These are phyloP conservation scores for Brachyptera risi DNA, from an alignment of 2,888 invertebrate species.

Conservation along the genomic window DNA sequence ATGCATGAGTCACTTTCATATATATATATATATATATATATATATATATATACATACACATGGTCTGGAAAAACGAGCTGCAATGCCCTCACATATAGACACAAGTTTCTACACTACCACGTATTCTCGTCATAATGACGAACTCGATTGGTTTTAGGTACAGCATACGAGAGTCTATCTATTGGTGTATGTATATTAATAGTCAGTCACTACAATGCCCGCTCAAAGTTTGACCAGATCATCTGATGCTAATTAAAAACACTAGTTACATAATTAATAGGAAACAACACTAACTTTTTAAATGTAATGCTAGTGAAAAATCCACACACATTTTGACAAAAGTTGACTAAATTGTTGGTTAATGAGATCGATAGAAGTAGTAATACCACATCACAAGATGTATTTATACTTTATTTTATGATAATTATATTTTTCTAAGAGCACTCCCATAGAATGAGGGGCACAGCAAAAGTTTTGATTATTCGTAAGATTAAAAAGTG, in stretches of 20 bases:
- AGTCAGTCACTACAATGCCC: constrained; percentile 19
- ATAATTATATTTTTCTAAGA: background rate
- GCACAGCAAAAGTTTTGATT: too few species aligned
- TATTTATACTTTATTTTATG: background rate
- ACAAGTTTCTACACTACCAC: too few species aligned
- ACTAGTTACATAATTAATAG: constrained; percentile 26
- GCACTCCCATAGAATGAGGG: background rate
- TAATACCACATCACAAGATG: constrained; percentile 20
- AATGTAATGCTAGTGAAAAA: constrained; percentile 23
- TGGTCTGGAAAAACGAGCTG: too few species aligned
- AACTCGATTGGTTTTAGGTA: too few species aligned
- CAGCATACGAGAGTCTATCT: background rate
- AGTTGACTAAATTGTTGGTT: constrained; percentile 30
- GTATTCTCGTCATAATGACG: too few species aligned
- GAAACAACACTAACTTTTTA: constrained; percentile 27
- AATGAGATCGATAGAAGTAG: constrained; percentile 32
- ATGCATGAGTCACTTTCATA: too few species aligned
- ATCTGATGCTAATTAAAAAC: constrained; percentile 1
- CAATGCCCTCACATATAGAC: too few species aligned
- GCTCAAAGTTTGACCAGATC: constrained; percentile 8
- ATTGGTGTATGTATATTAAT: constrained; percentile 16
- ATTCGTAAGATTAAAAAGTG: too few species aligned
- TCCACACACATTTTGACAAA: constrained; percentile 27
- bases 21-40: background rate
- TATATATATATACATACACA: background rate